Conservation (phyloP, 2,888 invertebrate species). For the Adelphocoris suturalis region DNA sequence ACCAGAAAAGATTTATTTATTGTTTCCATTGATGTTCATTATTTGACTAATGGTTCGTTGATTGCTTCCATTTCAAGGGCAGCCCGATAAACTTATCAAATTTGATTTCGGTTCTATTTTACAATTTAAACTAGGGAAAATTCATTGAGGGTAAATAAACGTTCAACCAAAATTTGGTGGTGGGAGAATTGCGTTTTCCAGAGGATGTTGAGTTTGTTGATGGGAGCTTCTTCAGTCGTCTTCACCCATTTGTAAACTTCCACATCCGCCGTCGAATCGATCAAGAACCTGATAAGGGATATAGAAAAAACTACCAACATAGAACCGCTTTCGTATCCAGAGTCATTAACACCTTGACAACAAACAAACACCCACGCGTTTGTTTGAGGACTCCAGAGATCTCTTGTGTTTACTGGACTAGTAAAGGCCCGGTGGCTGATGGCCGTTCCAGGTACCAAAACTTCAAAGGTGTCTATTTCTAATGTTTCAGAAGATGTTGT, state of each 20-base stretch:
- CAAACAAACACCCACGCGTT: slow-evolving; percentile 57
- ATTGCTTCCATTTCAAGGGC: no score
- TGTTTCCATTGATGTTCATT: no score
- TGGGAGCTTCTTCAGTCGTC: background rate
- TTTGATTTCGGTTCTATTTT: no score
- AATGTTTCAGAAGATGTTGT: slow-evolving; percentile 26
- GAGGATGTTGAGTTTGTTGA: slow-evolving; percentile 45
- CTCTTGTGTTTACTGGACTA: slow-evolving; percentile 50
- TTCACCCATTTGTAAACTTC: slow-evolving; percentile 29
- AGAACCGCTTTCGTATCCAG: slow-evolving; percentile 36
- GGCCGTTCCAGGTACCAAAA: slow-evolving; percentile 39
- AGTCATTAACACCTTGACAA: slow-evolving; percentile 64
- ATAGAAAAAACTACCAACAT: slow-evolving; percentile 3
- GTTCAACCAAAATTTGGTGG: no score
- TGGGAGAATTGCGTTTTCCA: background rate
- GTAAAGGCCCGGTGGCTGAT: slow-evolving; percentile 3
- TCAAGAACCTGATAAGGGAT: slow-evolving; percentile 4
- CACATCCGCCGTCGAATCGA: slow-evolving; percentile 53
- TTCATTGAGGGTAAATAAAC: no score
- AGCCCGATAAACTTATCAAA: no score
- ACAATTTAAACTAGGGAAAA: no score
- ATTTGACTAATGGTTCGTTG: no score
- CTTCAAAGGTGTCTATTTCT: slow-evolving; percentile 61
- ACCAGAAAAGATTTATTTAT: no score
- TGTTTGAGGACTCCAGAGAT: slow-evolving; percentile 60